Percentiles rank a stretch among this genome's conserved stretches.
These are phyloP conservation scores for Steinernema scapterisci DNA, from an alignment of 2,888 invertebrate genomes.

Conservation along the genomic window DNA sequence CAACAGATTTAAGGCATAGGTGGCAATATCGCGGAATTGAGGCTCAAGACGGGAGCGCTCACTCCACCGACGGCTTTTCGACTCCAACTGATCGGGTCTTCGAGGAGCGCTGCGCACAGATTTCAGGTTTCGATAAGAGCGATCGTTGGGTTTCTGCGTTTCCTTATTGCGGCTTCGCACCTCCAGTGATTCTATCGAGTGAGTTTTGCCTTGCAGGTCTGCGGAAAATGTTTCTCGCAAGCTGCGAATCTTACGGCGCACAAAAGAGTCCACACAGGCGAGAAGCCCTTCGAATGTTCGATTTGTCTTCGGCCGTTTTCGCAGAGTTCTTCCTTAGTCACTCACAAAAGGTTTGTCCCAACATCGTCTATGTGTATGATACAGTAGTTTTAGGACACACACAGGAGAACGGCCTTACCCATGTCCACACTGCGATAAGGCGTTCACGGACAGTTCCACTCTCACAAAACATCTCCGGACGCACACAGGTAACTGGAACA, in stretches of 20 bases:
- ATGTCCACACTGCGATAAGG: constrained; percentile 94
- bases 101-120: not conserved
- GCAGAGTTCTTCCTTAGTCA: constrained; percentile 90
- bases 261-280: constrained; percentile 84
- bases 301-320: constrained; percentile 96
- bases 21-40: no score
- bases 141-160: constrained; percentile 5
- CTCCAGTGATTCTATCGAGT: not conserved
- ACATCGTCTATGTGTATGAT: not conserved
- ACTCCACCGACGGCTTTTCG: no score
- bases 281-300: constrained; percentile 96
- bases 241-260: constrained; percentile 98
- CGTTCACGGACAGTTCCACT: constrained; percentile 97
- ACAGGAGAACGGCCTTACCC: constrained; percentile 93
- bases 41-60: no score
- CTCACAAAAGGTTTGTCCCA: constrained; percentile 81
- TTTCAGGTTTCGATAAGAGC: constrained; percentile 2
- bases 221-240: constrained; percentile 78
- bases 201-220: constrained; percentile 70
- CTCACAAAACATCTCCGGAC: constrained; percentile 94
- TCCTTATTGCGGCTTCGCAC: not conserved
- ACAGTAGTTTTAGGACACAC: constrained; percentile 76
- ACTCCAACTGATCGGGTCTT: constrained; percentile 27
- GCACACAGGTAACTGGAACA: constrained; percentile 75
- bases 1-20: no score